A percentile compares a stretch with the other conserved stretches of the same genome.
phyloP scores from a whole-genome alignment of 1,140 invertebrate genomes.

The Hirudo medicinalis region DNA sequence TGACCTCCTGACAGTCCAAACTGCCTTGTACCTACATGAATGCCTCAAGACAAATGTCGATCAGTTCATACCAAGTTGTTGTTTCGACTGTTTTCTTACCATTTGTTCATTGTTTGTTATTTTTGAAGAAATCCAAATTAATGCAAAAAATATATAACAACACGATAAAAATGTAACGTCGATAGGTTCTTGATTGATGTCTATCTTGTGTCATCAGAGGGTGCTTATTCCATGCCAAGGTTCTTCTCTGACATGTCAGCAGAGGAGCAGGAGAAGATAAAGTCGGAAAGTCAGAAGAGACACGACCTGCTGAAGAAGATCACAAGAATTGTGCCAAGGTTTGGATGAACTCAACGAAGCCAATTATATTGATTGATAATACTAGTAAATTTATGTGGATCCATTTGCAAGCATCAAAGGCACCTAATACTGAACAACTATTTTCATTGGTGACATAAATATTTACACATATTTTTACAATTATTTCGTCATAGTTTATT shows the following conservation, averaged over 20 bases:
- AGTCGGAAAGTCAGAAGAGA: constrained; percentile 42
- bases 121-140: too few species aligned
- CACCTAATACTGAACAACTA: not conserved
- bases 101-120: too few species aligned
- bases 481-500: not conserved
- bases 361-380: not conserved
- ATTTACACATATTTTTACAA: not conserved
- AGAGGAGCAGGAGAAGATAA: constrained; percentile 33
- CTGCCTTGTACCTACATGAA: constrained; percentile 28
- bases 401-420: too few species aligned
- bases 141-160: constrained; percentile 18
- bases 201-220: not conserved
- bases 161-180: not conserved
- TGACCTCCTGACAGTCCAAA: constrained; percentile 32
- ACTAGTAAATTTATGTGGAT: not conserved
- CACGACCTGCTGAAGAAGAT: constrained; percentile 48
- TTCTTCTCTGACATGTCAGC: not conserved
- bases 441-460: not conserved
- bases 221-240: not conserved
- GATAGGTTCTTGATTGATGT: not conserved
- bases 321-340: constrained; percentile 51
- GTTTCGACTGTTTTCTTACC: too few species aligned
- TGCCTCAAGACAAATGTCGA: constrained; percentile 27
- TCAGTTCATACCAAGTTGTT: constrained; percentile 27
- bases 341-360: not conserved